Evolutionary conservation across 2,113 vertebrate genomes (phyloP).

Genomic region (Pachycephala philippinensis): DNA sequence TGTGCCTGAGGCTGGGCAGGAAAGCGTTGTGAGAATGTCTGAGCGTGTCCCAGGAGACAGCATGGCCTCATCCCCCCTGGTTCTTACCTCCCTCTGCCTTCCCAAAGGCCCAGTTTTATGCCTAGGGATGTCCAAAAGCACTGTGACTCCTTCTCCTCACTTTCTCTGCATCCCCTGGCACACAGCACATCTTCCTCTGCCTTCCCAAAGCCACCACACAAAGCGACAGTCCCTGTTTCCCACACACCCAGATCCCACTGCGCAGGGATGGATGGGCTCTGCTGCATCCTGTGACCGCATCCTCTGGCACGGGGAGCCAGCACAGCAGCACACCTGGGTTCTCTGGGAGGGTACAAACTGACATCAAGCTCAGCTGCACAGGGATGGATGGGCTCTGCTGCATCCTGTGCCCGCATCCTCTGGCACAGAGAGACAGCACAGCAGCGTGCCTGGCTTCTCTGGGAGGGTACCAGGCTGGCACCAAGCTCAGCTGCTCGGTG

Average conservation of each 20-base stretch:
- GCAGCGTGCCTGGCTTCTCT: rapidly evolving
- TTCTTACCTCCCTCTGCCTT: neutral
- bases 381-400: neutral
- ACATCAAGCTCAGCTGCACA: neutral
- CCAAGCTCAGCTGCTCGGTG: neutral
- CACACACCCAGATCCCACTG: rapidly evolving
- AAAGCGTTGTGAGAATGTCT: neutral
- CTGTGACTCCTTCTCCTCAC: rapidly evolving
- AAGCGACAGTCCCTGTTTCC: rapidly evolving
- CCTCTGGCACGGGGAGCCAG: neutral
- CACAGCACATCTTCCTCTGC: neutral
- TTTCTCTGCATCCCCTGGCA: neutral
- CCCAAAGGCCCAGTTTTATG: neutral
- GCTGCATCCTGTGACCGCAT: rapidly evolving
- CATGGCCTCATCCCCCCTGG: rapidly evolving
- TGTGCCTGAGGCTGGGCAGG: neutral
- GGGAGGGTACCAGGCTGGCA: neutral
- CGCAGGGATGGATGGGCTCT: rapidly evolving
- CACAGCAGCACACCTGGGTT: rapidly evolving
- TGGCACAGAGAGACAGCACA: neutral
- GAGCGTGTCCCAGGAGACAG: neutral
- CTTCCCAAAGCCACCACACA: neutral
- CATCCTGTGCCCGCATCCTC: rapidly evolving
- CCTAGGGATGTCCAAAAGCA: neutral
- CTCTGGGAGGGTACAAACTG: neutral